Evolutionary conservation across 2,113 vertebrate genomes (phyloP).

Genomic region (Burhinus oedicnemus): DNA sequence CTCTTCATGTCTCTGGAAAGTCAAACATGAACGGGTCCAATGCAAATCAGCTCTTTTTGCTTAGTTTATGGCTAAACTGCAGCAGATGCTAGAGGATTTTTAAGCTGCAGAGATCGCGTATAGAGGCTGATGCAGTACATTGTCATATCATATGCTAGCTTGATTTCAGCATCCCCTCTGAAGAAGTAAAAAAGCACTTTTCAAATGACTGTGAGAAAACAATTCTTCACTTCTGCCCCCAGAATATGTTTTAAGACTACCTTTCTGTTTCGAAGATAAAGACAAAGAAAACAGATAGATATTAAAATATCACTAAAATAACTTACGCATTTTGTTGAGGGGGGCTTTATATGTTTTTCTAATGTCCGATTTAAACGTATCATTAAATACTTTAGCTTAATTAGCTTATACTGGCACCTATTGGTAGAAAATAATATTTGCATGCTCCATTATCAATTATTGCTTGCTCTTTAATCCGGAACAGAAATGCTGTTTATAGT

Average conservation of each 20-base stretch:
- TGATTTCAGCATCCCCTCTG: background rate
- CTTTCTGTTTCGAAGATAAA: background rate
- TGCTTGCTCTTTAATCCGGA: background rate
- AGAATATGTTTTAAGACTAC: background rate
- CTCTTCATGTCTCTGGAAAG: background rate
- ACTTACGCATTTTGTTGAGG: background rate
- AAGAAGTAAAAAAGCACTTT: background rate
- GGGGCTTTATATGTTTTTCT: background rate
- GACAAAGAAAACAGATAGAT: background rate
- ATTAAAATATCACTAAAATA: background rate
- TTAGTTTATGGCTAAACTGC: background rate
- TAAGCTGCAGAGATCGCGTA: background rate
- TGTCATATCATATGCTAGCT: background rate
- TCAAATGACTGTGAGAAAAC: background rate
- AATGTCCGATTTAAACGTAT: background rate
- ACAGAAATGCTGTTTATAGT: background rate
- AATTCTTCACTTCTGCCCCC: background rate
- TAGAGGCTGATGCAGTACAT: background rate
- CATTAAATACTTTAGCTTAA: slow-evolving; percentile 3
- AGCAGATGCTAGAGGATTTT: background rate
- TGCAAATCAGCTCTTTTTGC: background rate
- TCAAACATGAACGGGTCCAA: background rate
- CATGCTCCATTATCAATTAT: background rate
- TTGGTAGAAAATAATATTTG: slow-evolving; percentile 29
- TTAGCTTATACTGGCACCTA: slow-evolving; percentile 75